Evolutionary conservation across 2,888 invertebrate genomes (phyloP), one percentile per base, ranked within the genome.

Genomic region (Hirtodrosophila trivittata): DNA sequence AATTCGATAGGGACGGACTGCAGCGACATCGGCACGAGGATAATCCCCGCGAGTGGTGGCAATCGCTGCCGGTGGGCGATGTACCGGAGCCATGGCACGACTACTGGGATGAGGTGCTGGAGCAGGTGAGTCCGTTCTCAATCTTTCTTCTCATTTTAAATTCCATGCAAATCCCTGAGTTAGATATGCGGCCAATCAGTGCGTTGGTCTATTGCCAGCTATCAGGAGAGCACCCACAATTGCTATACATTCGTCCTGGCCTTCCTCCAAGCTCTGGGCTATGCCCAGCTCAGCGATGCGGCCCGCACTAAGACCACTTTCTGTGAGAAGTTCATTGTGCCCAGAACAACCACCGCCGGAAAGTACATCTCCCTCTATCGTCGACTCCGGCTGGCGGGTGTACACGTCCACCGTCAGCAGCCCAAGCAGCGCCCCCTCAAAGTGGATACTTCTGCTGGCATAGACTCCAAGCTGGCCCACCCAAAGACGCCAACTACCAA

Each of bases 181-280:
- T 54, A 90, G 90, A 87, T 89, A 67, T 89, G 89, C 58, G 83
- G 82, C n/a, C 88, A 90, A 65, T 68, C 88, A 18, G 51, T 54
- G 43, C 84, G 87, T 46, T 96, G 95, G 95, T 93, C 93, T 45
- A 89, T 93, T 14, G 91, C 92, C 37, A 92, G 93, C 83, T 97
- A 97, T 89, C 92, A 95, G 86, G 95, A 95, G 91, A 93, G 93
- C 66, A 92, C 92, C 38, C 94, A 95, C 91, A 97, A 97, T 90
- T 97, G 97, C 89, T 97, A 96, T 87, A 94, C 95, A 38, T 97
- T 97, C 91, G 96, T 97, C 7, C 91, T 97, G 60, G 93, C 94
- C 28, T 97, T 97, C 90, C 90, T 97, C 52, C 92, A 94, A 83
- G 93, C 93, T 33, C 92, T 97, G 10, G 93, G 94, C 74, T 95